A percentile compares a stretch with the other conserved stretches of the same genome.
These are phyloP conservation scores for Cyrtonyx montezumae DNA, from an alignment of 2,113 vertebrate species.

Conservation along the genomic window DNA sequence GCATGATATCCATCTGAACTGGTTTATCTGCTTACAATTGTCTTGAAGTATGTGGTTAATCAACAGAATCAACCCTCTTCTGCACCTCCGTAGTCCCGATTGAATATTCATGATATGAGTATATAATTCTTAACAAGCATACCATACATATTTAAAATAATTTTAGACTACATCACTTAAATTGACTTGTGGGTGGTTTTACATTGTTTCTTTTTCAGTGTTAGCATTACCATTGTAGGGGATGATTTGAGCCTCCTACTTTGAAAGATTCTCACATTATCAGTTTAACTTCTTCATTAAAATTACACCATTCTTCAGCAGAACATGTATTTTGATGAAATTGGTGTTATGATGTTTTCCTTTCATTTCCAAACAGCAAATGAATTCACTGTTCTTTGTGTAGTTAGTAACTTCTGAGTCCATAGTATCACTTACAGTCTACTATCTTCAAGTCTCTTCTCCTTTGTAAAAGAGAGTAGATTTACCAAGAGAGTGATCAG, in stretches of 20 bases:
- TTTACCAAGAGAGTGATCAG: not conserved
- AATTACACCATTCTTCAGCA: not conserved
- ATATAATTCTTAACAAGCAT: not conserved
- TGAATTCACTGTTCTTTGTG: not conserved
- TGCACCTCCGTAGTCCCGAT: not conserved
- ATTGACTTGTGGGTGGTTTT: not conserved
- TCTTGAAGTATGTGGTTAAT: not conserved
- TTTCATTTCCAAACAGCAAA: not conserved
- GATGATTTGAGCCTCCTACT: not conserved
- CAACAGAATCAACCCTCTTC: not conserved
- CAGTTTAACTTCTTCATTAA: not conserved
- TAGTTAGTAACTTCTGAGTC: not conserved
- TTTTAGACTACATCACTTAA: not conserved
- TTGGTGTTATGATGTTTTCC: not conserved
- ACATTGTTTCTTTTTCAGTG: not conserved
- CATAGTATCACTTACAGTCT: not conserved
- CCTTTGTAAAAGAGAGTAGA: not conserved
- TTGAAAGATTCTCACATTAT: not conserved
- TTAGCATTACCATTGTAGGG: not conserved
- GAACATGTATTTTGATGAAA: not conserved
- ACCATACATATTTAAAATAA: not conserved
- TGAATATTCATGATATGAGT: not conserved
- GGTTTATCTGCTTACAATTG: not conserved
- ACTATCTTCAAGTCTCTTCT: not conserved
- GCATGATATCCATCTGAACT: not conserved